Conservation (phyloP, 2,797 vertebrate genomes). For the Potorous gilbertii region DNA sequence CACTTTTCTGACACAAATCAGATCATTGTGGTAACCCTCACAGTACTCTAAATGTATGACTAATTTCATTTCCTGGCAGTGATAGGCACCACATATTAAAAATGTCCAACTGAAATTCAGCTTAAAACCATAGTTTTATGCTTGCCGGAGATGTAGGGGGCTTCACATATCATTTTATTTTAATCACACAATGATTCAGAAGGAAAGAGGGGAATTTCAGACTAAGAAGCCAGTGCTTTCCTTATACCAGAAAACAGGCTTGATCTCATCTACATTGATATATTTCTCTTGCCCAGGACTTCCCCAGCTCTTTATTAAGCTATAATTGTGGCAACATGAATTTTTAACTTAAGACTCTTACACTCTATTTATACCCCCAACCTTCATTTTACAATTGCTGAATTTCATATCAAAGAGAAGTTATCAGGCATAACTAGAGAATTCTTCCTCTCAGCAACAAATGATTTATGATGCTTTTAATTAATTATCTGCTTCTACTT, state of each 20-base stretch:
- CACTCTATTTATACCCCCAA: slow-evolving; percentile 28
- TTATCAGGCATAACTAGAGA: neutral
- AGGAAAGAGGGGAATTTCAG: slow-evolving; percentile 33
- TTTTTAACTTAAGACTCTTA: neutral
- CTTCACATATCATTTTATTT: slow-evolving; percentile 52
- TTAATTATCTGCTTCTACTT: slow-evolving; percentile 36
- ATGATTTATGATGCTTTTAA: neutral
- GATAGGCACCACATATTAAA: slow-evolving; percentile 4
- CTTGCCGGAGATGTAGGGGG: slow-evolving; percentile 45
- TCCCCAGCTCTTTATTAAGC: slow-evolving; percentile 19
- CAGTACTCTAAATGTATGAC: slow-evolving; percentile 62
- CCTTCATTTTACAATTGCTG: neutral
- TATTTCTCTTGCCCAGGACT: slow-evolving; percentile 59
- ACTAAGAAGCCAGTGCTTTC: slow-evolving; percentile 35
- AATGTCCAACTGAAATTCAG: slow-evolving; percentile 59
- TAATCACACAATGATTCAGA: slow-evolving; percentile 68
- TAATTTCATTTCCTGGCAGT: slow-evolving; percentile 77
- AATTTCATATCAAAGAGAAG: neutral
- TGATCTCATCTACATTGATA: slow-evolving; percentile 34
- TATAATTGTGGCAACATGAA: neutral
- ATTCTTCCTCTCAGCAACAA: neutral
- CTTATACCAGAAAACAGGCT: slow-evolving; percentile 44
- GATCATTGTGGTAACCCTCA: slow-evolving; percentile 50
- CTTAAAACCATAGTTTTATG: slow-evolving; percentile 55
- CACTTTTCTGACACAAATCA: slow-evolving; percentile 68